phyloP scores from a whole-genome alignment of 2,888 invertebrate species.

The Carcina quercana region DNA sequence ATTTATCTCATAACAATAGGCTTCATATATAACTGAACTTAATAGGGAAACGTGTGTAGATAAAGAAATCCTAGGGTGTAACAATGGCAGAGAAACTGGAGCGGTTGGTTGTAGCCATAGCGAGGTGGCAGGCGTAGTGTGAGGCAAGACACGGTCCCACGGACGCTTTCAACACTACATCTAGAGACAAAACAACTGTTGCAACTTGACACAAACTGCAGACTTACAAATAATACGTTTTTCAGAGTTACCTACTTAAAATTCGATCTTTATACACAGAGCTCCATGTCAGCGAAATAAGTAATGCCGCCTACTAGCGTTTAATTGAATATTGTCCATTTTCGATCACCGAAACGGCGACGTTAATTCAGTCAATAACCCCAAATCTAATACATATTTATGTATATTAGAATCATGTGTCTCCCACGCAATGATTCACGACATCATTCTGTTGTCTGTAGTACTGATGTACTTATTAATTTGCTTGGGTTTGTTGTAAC shows the following conservation, averaged over 20 bases:
- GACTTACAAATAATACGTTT: conserved; percentile 12
- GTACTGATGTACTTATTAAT: too few relatives aligned
- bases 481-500: too few relatives aligned
- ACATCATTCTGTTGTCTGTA: too few relatives aligned
- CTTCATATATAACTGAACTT: conserved; percentile 3
- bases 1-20: conserved; percentile 5
- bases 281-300: too few relatives aligned
- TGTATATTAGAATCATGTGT: too few relatives aligned
- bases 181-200: conserved; percentile 29
- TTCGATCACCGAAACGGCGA: not conserved
- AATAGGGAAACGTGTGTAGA: conserved; percentile 12
- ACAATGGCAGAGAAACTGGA: conserved; percentile 46
- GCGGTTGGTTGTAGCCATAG: conserved; percentile 24
- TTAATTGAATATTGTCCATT: not conserved
- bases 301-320: too few relatives aligned
- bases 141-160: conserved; percentile 49
- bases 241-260: too few relatives aligned
- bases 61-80: conserved; percentile 28
- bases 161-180: conserved; percentile 48
- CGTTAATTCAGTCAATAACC: conserved; percentile 16
- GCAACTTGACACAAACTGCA: conserved; percentile 18
- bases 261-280: too few relatives aligned
- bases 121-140: too few relatives aligned
- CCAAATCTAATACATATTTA: too few relatives aligned
- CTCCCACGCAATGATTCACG: conserved; percentile 24